Percentiles rank a stretch among this genome's conserved stretches.
Evolutionary conservation across 2,888 invertebrate genomes (phyloP).

Genomic region (Drosophila mayaguana): DNA sequence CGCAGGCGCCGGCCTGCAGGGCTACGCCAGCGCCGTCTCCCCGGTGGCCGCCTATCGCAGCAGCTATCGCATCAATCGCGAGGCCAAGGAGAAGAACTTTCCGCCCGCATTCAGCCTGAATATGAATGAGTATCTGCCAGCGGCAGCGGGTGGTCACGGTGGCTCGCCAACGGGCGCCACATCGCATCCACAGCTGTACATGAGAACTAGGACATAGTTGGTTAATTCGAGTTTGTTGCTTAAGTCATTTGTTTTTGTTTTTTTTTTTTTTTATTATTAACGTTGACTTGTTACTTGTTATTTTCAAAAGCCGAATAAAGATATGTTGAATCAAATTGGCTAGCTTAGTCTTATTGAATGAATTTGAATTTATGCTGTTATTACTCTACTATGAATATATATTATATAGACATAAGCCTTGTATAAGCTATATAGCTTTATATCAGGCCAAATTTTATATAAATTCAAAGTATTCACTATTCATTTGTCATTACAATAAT

Average conservation of each 20-base stretch:
- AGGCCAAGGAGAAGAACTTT: conserved; percentile 75
- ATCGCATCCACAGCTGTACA: conserved; percentile 48
- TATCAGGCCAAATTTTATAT: neutral
- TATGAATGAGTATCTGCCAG: conserved; percentile 83
- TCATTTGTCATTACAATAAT: neutral
- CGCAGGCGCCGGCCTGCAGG: conserved; percentile 61
- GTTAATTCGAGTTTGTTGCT: conserved; percentile 35
- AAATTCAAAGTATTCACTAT: neutral
- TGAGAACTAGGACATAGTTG: conserved; percentile 64
- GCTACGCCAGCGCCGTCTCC: conserved; percentile 62
- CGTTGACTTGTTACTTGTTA: conserved; percentile 4
- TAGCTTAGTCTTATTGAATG: no score
- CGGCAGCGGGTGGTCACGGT: conserved; percentile 50
- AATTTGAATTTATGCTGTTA: no score
- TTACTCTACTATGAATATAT: neutral
- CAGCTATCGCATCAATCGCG: conserved; percentile 82
- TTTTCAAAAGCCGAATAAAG: conserved; percentile 6
- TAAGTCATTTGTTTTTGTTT: conserved; percentile 45
- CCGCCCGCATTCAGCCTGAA: conserved; percentile 77
- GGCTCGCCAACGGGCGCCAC: conserved; percentile 18
- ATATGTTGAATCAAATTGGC: neutral
- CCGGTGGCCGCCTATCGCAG: conserved; percentile 68
- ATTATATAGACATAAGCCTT: no score
- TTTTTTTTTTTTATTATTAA: neutral
- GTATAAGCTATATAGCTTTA: neutral